Evolutionary conservation across 2,888 invertebrate genomes (phyloP), one percentile per base, ranked within the genome.

Genomic region (Syrphus vitripennis): DNA sequence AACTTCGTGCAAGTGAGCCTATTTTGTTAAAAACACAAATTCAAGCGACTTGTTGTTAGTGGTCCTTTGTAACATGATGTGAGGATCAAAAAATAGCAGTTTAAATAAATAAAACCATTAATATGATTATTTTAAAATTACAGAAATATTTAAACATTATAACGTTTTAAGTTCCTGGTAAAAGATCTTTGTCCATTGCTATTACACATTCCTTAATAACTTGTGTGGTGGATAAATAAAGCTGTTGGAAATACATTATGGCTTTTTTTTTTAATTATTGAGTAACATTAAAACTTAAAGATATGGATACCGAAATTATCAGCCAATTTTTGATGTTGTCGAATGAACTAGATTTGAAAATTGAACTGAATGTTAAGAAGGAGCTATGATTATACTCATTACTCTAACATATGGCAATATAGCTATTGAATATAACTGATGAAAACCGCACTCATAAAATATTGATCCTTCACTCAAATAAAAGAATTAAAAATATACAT

Each of bases 101-200:
- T 37, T 14, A 12, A 37, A 12, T 14, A 19, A 19, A 19, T 9
- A 45, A 45, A 10, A 16, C 1, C 16, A 45, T 19, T 5, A 4
- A n/a, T 40, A 40, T 40, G 5, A 16, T n/a, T 55, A 16, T 16
- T 57, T 50, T 26, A 6, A 50, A 29, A 53, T 48, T 40, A 21
- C 24, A 67, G 24, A 70, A 69, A 70, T 59, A 82, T 79, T 79
- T 83, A 79, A 75, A 75, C 50, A 42, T 79, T 76, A 59, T 34
- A 74, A 79, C 69, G 53, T 75, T 74, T 26, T 21, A 55, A 42
- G 50, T 83, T 57, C 16, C 26, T 70, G 57, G 61, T 79, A 83
- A 74, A 57, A 75, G 70, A 71, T 84, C 75, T 67, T 79, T 84
- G 83, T 84, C 83, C 83, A 80, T 84, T 84, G 79, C 83, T 84